Base-by-base conservation (phyloP, 1,140 invertebrate genomes). In the Cyrtorhinus lividipennis region DNA sequence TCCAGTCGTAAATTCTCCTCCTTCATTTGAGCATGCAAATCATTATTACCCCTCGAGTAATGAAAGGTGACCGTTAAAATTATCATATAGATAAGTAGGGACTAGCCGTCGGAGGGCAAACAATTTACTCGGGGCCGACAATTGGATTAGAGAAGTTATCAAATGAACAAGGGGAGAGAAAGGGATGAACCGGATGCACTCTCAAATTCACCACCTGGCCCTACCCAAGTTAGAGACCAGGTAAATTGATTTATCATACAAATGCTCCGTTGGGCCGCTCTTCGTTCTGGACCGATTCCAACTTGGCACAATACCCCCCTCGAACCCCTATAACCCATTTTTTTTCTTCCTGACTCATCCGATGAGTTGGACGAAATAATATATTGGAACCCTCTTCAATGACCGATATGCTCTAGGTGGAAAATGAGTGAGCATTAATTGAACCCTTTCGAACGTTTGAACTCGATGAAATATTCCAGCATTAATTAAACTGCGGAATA, bases 241-340 rank as follows among this genome's bases (percentile, higher is more conserved):
- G 48, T 53, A 53, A 53, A 53, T 53, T 53, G 48, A 53, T 53
- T 53, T 53, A 53, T 53, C 48, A 53, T 53, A 53, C 20, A 53
- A 53, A 22, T 53, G 20, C 48, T 22, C 48, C 8, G 48, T 53
- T 15, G 48, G 48, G 48, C 20, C 48, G 48, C 12, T 53, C 48
- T 53, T 53, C 8, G 48, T 20, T 53, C 48, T 53, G 48, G 48
- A 53, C 48, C 18, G 3, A 20, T 53, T 53, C 48, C 48, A 53
- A 53, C 48, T 53, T 53, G 48, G 48, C 48, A 53, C 48, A 53
- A 53, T 15, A 53, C 48, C 48, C 48, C 48, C 20, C 20, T n/a
- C n/a, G 10, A 15, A 53, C 10, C 48, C 48, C 48, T 20, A 10
- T 10, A 10, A 53, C 8, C 48, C 48, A 8, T 10, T 53, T 53